Base-by-base conservation (phyloP, 1,140 invertebrate species). In the Drosophila teissieri region DNA sequence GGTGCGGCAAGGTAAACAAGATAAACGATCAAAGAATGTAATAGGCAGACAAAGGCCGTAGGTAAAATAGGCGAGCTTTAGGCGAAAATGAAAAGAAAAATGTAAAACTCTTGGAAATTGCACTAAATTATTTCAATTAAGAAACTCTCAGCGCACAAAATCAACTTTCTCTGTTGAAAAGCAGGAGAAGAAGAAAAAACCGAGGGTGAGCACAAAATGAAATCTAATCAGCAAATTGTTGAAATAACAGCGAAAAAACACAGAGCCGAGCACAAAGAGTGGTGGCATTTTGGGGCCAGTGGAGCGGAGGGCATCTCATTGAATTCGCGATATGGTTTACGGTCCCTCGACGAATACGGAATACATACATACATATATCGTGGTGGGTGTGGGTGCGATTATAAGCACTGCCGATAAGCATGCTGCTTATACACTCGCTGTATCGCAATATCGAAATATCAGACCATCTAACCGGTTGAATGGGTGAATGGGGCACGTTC, bases 201-300 rank as follows among this genome's bases (percentile, higher is more conserved):
- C 40, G 72, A 27, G 6, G 52, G 49, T 62, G 36, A 8, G 19
- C 42, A 44, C 54, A 58, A 82, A 75, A 57, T 78, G 40, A 75
- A 88, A 86, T 86, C 83, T 88, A 86, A 86, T 86, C 83, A 86
- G 74, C 56, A 77, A 88, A 86, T 86, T 86, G 83, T 88, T 86
- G 65, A 82, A 86, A 86, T 83, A 88, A 79, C 83, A 78, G 63
- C 83, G 70, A 82, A 73, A 82, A 65, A 63, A 63, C 79, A 88
- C 44, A 54, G 46, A 49, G 14, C 31, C 55, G 54, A 77, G 68
- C 62, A 60, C 42, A 15, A n/a, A 52, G 39, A 31, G 37, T 8
- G 19, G 44, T 36, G 45, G 54, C 34, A 49, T 42, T 42, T 31
- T 31, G 24, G 11, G 31, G 52, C 53, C 5, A 14, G 10, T 27